Base-by-base conservation (phyloP, 1,140 invertebrate genomes). In the Drosophila gunungcola region DNA sequence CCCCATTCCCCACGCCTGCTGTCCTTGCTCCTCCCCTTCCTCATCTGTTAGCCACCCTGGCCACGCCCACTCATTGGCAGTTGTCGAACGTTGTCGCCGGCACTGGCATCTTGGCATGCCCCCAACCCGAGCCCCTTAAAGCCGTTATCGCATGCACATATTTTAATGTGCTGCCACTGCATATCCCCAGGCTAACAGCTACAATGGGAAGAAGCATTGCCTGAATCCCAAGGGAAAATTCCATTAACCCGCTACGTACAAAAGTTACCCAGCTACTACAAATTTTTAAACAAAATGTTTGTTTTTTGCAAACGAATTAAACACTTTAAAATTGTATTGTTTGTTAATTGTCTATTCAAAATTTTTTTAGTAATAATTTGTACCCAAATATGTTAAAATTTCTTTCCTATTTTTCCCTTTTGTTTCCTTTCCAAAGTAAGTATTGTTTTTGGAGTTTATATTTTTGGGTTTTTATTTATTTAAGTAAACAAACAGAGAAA, bases 131-230 rank as follows among this genome's bases (percentile, higher is more conserved):
- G 4, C 16, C 25, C 42, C 36, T 3, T 13, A 3, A 39, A 38
- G 45, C 46, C 39, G 34, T 54, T 56, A 68, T 77, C 49, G 74
- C 64, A 78, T 67, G 74, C 61, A 75, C 45, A 76, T 79, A 86
- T 86, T 83, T 88, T 88, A 86, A 86, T 86, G 75, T 88, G 79
- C 83, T 86, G 52, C 79, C 78, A 76, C 63, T 65, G 75, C 79
- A 76, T 68, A 79, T 88, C 62, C 61, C 54, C 32, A 11, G 41
- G 55, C 53, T 39, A 57, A 53, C 54, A 13, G 57, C 45, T 27
- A 76, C 54, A 56, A 58, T 73, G 51, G 52, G 34, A 67, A 56
- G 64, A 68, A 68, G 64, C 60, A 68, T 65, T 68, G 46, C 38
- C 61, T 16, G 38, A 21, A 29, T 65, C 61, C 41, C 7, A 6